A percentile compares a stretch with the other conserved stretches of the same genome.
Conservation (phyloP, 2,797 vertebrate genomes). For the Smutsia temminckii region DNA sequence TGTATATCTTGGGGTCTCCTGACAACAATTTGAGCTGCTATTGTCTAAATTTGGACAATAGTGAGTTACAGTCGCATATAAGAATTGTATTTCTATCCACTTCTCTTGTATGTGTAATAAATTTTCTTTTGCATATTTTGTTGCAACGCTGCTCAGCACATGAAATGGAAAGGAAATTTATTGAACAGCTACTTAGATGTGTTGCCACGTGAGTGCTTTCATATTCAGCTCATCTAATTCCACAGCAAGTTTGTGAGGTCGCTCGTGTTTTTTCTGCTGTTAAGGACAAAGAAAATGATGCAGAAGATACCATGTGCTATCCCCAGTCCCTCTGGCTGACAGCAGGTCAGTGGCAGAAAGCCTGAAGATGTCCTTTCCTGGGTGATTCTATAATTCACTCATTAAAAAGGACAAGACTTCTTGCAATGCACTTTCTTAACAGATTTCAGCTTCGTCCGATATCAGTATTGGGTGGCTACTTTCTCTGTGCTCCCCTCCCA, state of each 20-base stretch:
- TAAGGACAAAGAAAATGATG: rapidly evolving
- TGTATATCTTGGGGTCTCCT: rapidly evolving
- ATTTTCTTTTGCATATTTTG: neutral
- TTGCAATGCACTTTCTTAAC: neutral
- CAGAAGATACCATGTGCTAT: no score
- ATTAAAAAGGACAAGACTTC: neutral
- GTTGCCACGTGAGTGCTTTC: rapidly evolving
- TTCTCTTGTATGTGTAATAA: neutral
- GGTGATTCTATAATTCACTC: neutral
- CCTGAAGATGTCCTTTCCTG: neutral
- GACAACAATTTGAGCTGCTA: rapidly evolving
- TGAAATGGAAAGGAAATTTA: neutral
- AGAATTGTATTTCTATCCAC: neutral
- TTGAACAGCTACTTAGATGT: neutral
- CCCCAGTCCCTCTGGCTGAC: neutral
- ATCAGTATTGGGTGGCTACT: rapidly evolving
- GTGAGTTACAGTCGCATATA: neutral
- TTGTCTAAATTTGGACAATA: no score
- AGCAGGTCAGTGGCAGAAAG: neutral
- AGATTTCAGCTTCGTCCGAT: neutral
- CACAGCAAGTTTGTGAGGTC: neutral
- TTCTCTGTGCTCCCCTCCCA: neutral
- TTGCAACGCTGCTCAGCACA: neutral
- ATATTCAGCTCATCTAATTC: rapidly evolving
- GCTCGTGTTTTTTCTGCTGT: neutral